Conservation (phyloP, 2,113 vertebrate species). For the Galbula dea region DNA sequence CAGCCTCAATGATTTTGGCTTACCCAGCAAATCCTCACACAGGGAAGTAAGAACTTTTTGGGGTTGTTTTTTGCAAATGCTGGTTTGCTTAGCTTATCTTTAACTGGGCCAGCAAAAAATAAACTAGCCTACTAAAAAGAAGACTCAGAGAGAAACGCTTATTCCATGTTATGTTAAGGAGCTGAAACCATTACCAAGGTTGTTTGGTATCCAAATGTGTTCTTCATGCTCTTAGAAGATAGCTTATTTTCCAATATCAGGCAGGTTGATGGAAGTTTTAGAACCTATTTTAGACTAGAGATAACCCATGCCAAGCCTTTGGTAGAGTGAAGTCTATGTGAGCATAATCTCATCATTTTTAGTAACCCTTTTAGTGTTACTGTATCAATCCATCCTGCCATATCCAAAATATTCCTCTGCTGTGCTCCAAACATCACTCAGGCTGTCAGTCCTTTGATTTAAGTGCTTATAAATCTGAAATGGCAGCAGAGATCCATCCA, state of each 20-base stretch:
- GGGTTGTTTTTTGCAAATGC: background rate
- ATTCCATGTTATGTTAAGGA: background rate
- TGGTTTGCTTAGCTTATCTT: background rate
- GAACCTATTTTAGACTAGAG: background rate
- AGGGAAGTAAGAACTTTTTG: background rate
- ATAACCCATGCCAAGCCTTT: background rate
- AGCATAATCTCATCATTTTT: slow-evolving; percentile 14
- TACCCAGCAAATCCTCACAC: background rate
- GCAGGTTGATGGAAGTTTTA: background rate
- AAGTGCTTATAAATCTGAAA: slow-evolving; percentile 5
- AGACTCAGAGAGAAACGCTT: background rate
- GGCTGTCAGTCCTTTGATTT: background rate
- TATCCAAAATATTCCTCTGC: slow-evolving; percentile 1
- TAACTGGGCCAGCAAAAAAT: background rate
- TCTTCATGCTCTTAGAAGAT: background rate
- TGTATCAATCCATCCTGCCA: background rate
- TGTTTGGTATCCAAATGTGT: background rate
- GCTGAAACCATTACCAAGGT: background rate
- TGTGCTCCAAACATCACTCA: slow-evolving; percentile 1
- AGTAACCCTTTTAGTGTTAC: slow-evolving; percentile 18
- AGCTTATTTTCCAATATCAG: background rate
- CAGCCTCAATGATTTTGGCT: background rate
- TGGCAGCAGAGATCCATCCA: background rate
- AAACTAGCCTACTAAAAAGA: background rate
- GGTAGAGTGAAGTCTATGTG: background rate